Base-by-base conservation (phyloP, 2,888 invertebrate genomes). In the Litoditis marina region DNA sequence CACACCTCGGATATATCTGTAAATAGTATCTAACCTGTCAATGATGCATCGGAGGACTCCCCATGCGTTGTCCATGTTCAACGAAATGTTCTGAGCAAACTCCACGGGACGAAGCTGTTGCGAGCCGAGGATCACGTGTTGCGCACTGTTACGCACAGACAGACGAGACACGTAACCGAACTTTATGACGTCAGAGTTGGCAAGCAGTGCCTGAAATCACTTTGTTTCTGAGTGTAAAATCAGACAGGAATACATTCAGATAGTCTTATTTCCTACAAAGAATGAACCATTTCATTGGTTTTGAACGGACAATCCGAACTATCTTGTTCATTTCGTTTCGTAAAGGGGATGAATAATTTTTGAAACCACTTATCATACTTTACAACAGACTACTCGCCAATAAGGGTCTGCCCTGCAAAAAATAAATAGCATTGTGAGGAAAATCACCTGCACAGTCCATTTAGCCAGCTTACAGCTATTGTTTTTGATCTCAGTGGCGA, bases 11-110 rank as follows among this genome's bases (percentile, higher is more conserved):
- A n/a, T n/a, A n/a, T n/a, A n/a, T 50, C 28, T 50, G n/a, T n/a
- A n/a, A n/a, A n/a, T n/a, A n/a, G n/a, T n/a, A n/a, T n/a, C 46
- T 31, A 25, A 75, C 76, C 69, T 72, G 52, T 98, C 96, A 77
- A 98, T 90, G 81, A 98, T 92, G 85, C 94, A 96, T 19, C 96
- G 89, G 66, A 99, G 87, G 64, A 98, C 92, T 56, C 82, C 98
- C 98, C 98, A 98, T 2, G 93, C 94, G 85, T 98, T 98, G 85
- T 98, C 98, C 94, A 98, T 94, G 83, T 94, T 95, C 80, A 98
- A 86, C 85, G 94, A 95, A 83, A 98, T 98, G 85, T 98, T 96
- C 8, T 92, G 92, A 13, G 96, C 96, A 85, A 98, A 98, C 86
- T 98, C 96, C 83, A 90, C 90, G 13, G 98, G 98, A 84, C 94